Evolutionary conservation across 1,140 invertebrate genomes (phyloP), one percentile per base, ranked within the genome.

Genomic region (Rhopalosiphum padi): DNA sequence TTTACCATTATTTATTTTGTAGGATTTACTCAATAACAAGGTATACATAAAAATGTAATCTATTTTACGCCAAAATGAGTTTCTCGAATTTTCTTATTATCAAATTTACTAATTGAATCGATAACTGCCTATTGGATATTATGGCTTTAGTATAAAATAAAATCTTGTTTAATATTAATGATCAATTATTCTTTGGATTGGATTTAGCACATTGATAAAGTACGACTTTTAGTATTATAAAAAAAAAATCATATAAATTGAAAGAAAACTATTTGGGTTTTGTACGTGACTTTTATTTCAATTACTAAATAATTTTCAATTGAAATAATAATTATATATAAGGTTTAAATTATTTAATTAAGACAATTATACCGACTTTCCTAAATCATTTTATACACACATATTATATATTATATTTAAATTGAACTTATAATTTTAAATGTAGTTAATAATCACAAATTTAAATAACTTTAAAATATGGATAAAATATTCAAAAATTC

Each of bases 161-260:
- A 46, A 86, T 4, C 25, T 48, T 46, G 43, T 43, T 46, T 48
- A 51, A 51, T n/a, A 48, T 48, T 22, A 88, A 88, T 88, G 18
- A 48, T 15, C 15, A 88, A 51, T 35, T 51, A 88, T 35, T 22
- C 0, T 53, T n/a, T 53, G 9, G 8, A n/a, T 53, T 23, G 9
- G 8, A 53, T 37, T 53, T 53, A n/a, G n/a, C 21, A 51, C 8
- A 51, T 35, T 35, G 87, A 89, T 89, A 53, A 89, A 68, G 53
- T 53, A 89, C 30, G 3, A 15, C 30, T 53, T 85, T n/a, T 89
- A 53, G 3, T 15, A 89, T 88, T 35, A 30, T 18, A 30, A 46
- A 48, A 46, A 87, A 51, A 88, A 89, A 89, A 51, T 35, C 18
- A 88, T 21, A 89, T 89, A 37, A 53, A 89, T 23, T n/a, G 48